A percentile compares a stretch with the other conserved stretches of the same genome.
Evolutionary conservation across 2,888 invertebrate genomes (phyloP).

Genomic region (Electrophaes corylata): DNA sequence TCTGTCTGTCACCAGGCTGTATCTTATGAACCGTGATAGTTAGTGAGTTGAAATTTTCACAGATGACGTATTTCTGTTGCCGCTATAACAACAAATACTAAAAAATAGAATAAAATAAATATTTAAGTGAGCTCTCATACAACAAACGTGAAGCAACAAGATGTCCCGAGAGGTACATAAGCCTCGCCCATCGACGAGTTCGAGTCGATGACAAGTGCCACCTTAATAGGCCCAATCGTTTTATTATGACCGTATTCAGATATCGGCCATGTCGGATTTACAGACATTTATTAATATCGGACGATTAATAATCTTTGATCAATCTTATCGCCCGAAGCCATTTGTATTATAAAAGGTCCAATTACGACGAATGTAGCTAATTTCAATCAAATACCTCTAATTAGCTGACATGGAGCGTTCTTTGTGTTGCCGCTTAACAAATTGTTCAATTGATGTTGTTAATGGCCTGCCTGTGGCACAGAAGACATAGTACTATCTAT

Average conservation of each 20-base stretch:
- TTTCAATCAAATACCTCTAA: constrained; percentile 82
- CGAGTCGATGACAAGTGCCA: not conserved
- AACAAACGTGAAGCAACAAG: no score
- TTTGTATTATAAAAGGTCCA: constrained; percentile 70
- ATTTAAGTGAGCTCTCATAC: no score
- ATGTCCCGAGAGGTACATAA: no score
- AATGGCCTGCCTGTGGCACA: constrained; percentile 66
- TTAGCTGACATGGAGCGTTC: constrained; percentile 75
- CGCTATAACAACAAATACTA: no score
- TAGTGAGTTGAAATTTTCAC: no score
- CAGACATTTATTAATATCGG: constrained; percentile 59
- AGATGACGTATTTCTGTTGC: no score
- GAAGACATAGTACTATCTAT: not conserved
- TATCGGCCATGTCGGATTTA: constrained; percentile 32
- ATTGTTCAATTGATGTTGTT: constrained; percentile 80
- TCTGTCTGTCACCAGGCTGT: no score
- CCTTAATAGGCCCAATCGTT: constrained; percentile 31
- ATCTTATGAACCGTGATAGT: no score
- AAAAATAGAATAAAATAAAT: no score
- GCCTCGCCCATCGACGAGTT: no score
- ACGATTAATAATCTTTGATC: constrained; percentile 71
- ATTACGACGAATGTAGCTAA: constrained; percentile 79
- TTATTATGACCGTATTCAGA: constrained; percentile 41
- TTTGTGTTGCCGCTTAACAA: constrained; percentile 77
- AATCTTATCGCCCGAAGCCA: constrained; percentile 62